These are phyloP conservation scores for Suncus etruscus DNA, from an alignment of 2,113 vertebrate species.

Conservation along the genomic window DNA sequence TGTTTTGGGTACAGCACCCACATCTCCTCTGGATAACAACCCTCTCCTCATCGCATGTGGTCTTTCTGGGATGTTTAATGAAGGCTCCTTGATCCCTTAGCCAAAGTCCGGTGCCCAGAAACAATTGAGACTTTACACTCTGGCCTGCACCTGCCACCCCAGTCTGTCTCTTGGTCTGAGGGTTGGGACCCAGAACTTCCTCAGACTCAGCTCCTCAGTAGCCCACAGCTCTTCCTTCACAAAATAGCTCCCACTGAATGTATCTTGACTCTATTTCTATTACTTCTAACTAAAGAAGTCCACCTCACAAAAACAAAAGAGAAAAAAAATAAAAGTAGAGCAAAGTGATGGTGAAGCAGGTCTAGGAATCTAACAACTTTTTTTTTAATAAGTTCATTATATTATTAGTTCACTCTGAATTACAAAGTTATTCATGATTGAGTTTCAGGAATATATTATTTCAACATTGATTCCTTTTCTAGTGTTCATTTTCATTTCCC, in stretches of 20 bases:
- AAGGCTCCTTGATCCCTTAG: no score
- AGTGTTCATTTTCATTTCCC: no score
- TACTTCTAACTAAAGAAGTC: neutral
- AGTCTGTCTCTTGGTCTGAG: no score
- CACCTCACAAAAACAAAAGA: neutral
- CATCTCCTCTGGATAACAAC: neutral
- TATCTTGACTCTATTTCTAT: neutral
- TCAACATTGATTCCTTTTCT: no score
- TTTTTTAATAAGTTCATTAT: no score
- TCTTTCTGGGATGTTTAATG: neutral
- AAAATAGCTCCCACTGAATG: neutral
- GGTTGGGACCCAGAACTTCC: neutral
- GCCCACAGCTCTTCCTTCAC: neutral
- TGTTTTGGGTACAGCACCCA: neutral
- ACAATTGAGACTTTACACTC: no score
- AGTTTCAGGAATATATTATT: no score
- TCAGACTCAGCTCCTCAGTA: rapidly evolving
- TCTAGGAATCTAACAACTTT: neutral
- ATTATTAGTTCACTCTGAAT: no score
- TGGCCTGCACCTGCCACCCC: no score
- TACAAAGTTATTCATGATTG: no score
- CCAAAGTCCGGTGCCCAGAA: no score
- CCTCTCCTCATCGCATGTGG: neutral
- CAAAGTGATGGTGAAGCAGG: neutral
- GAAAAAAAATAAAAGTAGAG: neutral